A percentile compares a stretch with the other conserved stretches of the same genome.
phyloP scores from a whole-genome alignment of 1,140 invertebrate species.

The Drosophila orena region DNA sequence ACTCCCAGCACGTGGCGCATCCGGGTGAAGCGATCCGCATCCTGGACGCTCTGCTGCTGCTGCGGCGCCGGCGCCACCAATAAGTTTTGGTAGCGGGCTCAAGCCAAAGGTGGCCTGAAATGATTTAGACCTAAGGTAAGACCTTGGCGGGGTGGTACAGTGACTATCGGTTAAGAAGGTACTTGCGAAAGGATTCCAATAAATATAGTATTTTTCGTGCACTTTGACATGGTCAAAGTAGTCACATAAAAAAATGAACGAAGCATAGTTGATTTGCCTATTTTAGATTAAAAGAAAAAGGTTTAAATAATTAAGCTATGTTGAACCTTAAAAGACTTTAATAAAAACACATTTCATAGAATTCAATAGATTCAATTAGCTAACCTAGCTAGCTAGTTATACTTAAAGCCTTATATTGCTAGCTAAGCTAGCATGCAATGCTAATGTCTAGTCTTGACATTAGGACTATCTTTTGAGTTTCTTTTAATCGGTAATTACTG shows the following conservation, averaged over 20 bases:
- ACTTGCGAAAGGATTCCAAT: not conserved
- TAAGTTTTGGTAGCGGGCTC: constrained; percentile 68
- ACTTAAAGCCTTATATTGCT: no score
- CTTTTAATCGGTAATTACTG: constrained; percentile 4
- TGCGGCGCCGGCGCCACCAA: constrained; percentile 45
- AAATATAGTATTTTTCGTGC: not conserved
- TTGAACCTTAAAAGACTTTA: no score
- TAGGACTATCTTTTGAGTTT: not conserved
- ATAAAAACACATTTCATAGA: no score
- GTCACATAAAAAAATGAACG: not conserved
- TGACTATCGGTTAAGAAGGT: not conserved
- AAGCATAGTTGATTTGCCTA: not conserved
- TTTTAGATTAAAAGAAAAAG: constrained; percentile 2
- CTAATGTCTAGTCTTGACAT: no score
- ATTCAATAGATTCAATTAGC: no score
- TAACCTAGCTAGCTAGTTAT: no score
- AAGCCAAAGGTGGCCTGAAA: constrained; percentile 34
- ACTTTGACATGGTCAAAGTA: constrained; percentile 8
- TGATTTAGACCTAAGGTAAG: constrained; percentile 77
- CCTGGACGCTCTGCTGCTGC: constrained; percentile 70
- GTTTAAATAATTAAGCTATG: not conserved
- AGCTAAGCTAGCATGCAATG: no score
- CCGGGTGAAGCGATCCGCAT: constrained; percentile 32
- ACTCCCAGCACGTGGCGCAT: constrained; percentile 19
- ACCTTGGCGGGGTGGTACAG: constrained; percentile 10